A percentile compares a stretch with the other conserved stretches of the same genome.
phyloP scores from a whole-genome alignment of 2,113 vertebrate species.

The Brevimyrus niger region DNA sequence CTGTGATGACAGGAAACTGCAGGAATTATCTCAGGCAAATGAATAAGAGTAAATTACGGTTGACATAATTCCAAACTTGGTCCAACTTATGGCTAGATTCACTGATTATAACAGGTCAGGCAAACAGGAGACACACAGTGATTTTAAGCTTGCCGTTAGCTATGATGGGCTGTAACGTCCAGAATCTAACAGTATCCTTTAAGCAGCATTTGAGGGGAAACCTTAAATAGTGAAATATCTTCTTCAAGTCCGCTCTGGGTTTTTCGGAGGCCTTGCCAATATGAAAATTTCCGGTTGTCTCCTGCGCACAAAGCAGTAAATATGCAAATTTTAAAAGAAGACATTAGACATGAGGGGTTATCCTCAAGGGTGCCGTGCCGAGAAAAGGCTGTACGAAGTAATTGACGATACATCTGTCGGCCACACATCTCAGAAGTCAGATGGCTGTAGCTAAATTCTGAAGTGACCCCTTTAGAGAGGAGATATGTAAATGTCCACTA shows the following conservation, averaged over 20 bases:
- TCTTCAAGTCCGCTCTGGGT: neutral
- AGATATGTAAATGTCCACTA: conserved; percentile 6
- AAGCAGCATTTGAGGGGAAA: neutral
- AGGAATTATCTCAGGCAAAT: neutral
- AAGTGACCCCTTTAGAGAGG: neutral
- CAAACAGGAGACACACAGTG: neutral
- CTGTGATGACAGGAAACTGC: neutral
- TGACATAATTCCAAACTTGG: neutral
- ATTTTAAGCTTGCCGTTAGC: neutral
- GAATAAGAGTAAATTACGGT: neutral
- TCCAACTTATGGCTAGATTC: neutral
- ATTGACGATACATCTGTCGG: neutral
- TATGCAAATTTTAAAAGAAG: neutral
- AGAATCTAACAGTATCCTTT: neutral
- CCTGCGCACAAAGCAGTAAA: neutral
- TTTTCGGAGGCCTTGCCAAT: neutral
- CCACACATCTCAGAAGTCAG: neutral
- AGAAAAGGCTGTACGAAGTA: neutral
- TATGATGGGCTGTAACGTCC: neutral
- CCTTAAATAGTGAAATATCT: neutral
- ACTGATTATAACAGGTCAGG: neutral
- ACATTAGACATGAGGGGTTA: neutral
- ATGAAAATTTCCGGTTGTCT: neutral
- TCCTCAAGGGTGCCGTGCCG: neutral
- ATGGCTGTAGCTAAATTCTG: neutral